Percentiles rank a stretch among this genome's conserved stretches.
Conservation (phyloP, 2,888 invertebrate species). For the Hyles lineata region DNA sequence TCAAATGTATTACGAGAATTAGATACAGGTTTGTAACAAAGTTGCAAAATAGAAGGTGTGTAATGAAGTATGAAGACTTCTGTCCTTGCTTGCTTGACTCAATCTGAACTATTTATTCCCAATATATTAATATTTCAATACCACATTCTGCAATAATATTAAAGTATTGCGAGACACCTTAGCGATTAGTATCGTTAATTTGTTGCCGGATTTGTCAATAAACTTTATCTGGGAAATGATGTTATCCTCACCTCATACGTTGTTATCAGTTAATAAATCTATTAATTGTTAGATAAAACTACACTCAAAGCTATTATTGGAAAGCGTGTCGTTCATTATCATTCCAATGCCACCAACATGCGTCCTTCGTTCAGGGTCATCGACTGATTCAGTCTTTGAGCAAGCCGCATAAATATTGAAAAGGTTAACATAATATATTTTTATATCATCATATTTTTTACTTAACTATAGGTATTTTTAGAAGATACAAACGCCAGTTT, state of each 20-base stretch:
- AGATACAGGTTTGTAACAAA: not conserved
- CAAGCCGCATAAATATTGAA: not conserved
- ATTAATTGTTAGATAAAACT: not conserved
- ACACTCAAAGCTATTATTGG: slow-evolving; percentile 14
- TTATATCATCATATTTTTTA: too few relatives aligned
- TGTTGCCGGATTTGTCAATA: not conserved
- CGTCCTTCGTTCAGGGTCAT: slow-evolving; percentile 20
- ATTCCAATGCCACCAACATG: slow-evolving; percentile 10
- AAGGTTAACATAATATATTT: not conserved
- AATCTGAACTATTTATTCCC: slow-evolving; percentile 12
- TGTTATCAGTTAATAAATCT: not conserved
- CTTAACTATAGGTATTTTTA: too few relatives aligned
- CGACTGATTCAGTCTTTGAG: not conserved
- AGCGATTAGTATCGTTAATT: not conserved
- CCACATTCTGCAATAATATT: not conserved
- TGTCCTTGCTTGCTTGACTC: slow-evolving; percentile 15
- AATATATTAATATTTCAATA: not conserved
- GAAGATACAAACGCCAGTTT: too few relatives aligned
- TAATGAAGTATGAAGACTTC: slow-evolving; percentile 1
- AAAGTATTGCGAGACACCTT: not conserved
- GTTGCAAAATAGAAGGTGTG: slow-evolving; percentile 18
- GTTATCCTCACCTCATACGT: not conserved
- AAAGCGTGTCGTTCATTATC: slow-evolving; percentile 16
- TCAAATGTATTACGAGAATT: not conserved
- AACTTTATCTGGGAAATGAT: not conserved